Evolutionary conservation across 2,888 invertebrate species (phyloP).

Genomic region (Parnassius mnemosyne): DNA sequence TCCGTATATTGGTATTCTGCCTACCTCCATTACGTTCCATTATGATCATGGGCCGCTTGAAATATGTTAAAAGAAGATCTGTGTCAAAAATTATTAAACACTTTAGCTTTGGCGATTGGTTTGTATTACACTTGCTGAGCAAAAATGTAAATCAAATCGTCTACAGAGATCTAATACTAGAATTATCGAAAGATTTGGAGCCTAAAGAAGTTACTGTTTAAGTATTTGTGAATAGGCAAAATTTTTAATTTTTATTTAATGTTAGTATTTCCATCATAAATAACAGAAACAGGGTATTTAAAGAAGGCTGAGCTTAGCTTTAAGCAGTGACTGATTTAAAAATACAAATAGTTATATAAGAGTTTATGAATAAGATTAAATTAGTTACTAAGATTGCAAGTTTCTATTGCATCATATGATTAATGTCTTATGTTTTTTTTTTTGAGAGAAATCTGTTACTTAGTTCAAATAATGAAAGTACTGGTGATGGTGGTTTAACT

Average conservation of each 20-base stretch:
- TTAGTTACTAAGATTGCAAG: constrained; percentile 14
- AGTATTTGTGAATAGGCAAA: constrained; percentile 24
- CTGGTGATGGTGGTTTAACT: no score
- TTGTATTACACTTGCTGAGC: constrained; percentile 86
- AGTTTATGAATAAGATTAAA: constrained; percentile 9
- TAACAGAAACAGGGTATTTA: constrained; percentile 11
- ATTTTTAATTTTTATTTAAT: neutral
- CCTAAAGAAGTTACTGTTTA: constrained; percentile 55
- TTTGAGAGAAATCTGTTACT: neutral
- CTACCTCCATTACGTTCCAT: constrained; percentile 80
- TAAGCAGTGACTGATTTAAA: constrained; percentile 15
- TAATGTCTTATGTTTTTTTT: neutral
- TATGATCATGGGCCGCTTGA: constrained; percentile 82
- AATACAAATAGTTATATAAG: constrained; percentile 2
- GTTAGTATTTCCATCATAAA: neutral
- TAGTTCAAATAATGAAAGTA: no score
- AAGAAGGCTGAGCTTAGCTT: constrained; percentile 8
- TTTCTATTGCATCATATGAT: no score
- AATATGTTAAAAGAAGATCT: constrained; percentile 73
- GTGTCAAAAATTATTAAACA: constrained; percentile 76
- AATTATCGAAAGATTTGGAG: constrained; percentile 68
- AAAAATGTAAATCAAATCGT: constrained; percentile 87
- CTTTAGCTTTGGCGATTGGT: constrained; percentile 87
- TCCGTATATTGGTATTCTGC: constrained; percentile 81
- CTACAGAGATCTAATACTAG: constrained; percentile 82